A percentile compares a stretch with the other conserved stretches of the same genome.
Evolutionary conservation across 2,113 vertebrate genomes (phyloP).

Genomic region (Lonchura striata): DNA sequence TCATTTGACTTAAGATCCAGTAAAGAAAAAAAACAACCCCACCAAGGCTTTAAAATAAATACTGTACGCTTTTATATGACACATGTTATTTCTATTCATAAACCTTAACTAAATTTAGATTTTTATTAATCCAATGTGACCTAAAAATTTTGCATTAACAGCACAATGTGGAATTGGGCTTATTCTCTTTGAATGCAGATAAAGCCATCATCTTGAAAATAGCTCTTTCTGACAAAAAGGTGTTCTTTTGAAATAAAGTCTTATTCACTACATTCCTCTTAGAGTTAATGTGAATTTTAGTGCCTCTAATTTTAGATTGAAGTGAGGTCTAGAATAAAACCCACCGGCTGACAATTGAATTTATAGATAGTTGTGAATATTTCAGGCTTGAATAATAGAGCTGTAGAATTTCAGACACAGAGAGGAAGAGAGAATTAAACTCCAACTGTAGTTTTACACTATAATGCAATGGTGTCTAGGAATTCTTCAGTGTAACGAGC

Average conservation of each 20-base stretch:
- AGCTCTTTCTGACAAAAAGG: constrained; percentile 90
- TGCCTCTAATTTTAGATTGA: constrained; percentile 94
- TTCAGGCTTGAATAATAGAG: constrained; percentile 94
- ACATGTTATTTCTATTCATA: constrained; percentile 77
- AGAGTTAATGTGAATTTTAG: constrained; percentile 95
- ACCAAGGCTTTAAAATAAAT: constrained; percentile 73
- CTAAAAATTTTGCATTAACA: constrained; percentile 89
- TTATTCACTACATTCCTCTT: constrained; percentile 87
- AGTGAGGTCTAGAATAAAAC: constrained; percentile 88
- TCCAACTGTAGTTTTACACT: constrained; percentile 68
- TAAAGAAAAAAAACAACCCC: constrained; percentile 53
- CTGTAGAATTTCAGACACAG: constrained; percentile 86
- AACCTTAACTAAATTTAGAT: constrained; percentile 77
- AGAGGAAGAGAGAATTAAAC: constrained; percentile 81
- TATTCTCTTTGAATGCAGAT: constrained; percentile 87
- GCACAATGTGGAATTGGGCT: constrained; percentile 87
- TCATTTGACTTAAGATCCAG: constrained; percentile 48
- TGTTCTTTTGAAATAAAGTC: constrained; percentile 92
- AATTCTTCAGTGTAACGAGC: constrained; percentile 69
- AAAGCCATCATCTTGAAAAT: constrained; percentile 97
- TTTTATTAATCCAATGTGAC: constrained; percentile 82
- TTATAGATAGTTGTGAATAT: constrained; percentile 97
- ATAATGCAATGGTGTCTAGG: constrained; percentile 69
- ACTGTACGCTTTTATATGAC: constrained; percentile 58
- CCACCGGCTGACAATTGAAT: constrained; percentile 92